phyloP scores from a whole-genome alignment of 2,113 vertebrate genomes.

The Strix uralensis region DNA sequence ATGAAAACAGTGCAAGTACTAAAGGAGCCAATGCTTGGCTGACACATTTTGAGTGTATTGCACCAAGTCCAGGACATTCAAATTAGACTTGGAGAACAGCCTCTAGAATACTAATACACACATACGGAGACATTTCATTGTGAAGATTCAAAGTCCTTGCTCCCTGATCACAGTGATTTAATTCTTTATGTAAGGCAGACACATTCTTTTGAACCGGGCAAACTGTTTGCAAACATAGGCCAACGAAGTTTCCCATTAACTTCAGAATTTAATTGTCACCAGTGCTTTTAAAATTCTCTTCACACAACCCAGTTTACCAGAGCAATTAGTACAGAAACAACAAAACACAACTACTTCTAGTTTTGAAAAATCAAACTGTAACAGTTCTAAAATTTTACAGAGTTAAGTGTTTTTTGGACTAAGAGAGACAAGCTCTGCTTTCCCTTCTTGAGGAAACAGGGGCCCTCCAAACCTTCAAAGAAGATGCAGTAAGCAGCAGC shows the following conservation, averaged over 20 bases:
- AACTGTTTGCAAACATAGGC: conserved; percentile 19
- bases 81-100: background rate
- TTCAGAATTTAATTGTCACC: background rate
- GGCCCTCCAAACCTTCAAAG: background rate
- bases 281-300: background rate
- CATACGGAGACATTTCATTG: background rate
- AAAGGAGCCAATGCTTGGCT: background rate
- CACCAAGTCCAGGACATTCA: background rate
- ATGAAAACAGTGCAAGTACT: background rate
- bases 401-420: background rate
- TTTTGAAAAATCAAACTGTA: background rate
- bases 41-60: background rate
- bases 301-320: background rate
- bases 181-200: background rate
- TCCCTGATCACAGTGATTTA: background rate
- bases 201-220: background rate
- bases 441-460: background rate
- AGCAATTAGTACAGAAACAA: background rate
- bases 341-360: background rate
- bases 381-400: background rate
- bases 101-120: conserved; percentile 34
- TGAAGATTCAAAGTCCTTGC: background rate
- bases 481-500: background rate
- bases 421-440: background rate
- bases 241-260: background rate